Conservation (phyloP, 2,888 invertebrate genomes). For the Synergus itoensis region DNA sequence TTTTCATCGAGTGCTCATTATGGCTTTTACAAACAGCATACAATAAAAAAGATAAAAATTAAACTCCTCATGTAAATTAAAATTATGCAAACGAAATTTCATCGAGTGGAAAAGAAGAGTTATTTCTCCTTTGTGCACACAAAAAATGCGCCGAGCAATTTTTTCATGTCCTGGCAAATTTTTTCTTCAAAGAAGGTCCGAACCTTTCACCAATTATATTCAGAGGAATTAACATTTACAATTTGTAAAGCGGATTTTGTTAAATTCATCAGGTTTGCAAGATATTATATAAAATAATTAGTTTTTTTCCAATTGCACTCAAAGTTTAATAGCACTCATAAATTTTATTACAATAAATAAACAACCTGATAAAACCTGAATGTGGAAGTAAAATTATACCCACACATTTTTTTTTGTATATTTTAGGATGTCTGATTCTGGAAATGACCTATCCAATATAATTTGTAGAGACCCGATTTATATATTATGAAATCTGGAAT, state of each 20-base stretch:
- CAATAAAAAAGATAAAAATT: not conserved
- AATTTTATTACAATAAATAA: no score
- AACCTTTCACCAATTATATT: not conserved
- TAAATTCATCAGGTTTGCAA: not conserved
- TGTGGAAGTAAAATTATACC: not conserved
- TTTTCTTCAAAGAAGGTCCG: not conserved
- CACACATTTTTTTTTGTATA: not conserved
- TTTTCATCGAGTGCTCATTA: not conserved
- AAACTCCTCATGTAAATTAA: not conserved
- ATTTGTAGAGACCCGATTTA: not conserved
- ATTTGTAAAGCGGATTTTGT: not conserved
- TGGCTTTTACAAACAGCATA: not conserved
- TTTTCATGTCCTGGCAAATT: not conserved
- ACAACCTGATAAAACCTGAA: no score
- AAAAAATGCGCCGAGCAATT: not conserved
- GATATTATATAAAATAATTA: not conserved
- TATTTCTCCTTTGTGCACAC: not conserved
- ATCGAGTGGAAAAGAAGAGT: not conserved
- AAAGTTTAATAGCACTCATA: no score
- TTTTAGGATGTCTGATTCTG: not conserved
- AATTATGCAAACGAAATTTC: not conserved
- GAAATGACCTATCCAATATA: not conserved
- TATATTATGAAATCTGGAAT: not conserved
- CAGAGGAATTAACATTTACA: not conserved
- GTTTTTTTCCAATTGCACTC: no score